Conservation (phyloP, 2,113 vertebrate species). For the Aegithalos caudatus region DNA sequence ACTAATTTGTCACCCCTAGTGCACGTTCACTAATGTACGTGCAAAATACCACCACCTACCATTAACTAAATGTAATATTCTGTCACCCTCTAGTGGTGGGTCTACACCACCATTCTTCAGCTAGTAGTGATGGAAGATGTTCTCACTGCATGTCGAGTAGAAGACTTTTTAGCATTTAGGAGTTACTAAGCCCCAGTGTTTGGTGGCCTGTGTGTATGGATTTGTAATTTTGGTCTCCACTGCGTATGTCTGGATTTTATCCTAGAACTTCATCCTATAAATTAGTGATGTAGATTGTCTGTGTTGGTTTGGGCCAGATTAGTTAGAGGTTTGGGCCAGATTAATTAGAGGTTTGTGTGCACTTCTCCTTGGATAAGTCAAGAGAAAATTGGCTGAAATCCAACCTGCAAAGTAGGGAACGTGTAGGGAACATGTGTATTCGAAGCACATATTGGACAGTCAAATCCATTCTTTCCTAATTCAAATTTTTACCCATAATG, state of each 20-base stretch:
- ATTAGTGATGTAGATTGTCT: neutral
- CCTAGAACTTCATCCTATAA: neutral
- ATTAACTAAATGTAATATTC: neutral
- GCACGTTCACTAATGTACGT: accelerated
- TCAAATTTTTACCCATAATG: neutral
- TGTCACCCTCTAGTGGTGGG: slow-evolving; percentile 55
- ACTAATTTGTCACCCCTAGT: neutral
- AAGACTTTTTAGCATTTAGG: neutral
- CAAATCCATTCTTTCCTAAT: neutral
- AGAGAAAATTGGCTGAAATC: neutral
- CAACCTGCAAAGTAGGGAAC: neutral
- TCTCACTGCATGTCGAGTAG: neutral
- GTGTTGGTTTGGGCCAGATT: neutral
- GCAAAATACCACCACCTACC: neutral
- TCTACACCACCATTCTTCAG: neutral
- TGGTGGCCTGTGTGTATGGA: neutral
- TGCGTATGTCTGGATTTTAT: neutral
- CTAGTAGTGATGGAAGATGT: neutral
- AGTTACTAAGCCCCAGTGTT: neutral
- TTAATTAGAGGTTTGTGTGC: neutral
- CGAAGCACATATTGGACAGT: neutral
- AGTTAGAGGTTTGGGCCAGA: neutral
- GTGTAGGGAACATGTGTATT: neutral
- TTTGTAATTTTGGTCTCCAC: neutral
- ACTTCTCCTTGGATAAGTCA: neutral